Percentiles rank a stretch among this genome's conserved stretches.
Conservation (phyloP, 2,888 invertebrate species). For the Mantis religiosa region DNA sequence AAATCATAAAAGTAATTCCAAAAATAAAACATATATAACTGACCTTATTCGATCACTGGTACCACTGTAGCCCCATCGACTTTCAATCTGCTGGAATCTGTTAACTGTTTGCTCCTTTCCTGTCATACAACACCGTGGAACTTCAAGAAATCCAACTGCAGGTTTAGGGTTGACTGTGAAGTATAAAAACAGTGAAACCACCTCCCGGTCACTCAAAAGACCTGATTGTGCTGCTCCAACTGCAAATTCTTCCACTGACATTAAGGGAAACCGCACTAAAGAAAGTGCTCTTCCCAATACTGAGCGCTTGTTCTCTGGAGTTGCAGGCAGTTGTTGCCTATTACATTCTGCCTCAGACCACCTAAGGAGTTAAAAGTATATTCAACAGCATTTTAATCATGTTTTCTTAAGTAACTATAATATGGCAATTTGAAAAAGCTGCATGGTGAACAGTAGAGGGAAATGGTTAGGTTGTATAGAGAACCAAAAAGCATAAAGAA, state of each 20-base stretch:
- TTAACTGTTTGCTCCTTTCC: conserved; percentile 73
- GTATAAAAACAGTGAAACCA: conserved; percentile 67
- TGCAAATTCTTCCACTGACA: conserved; percentile 83
- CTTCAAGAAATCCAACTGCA: conserved; percentile 62
- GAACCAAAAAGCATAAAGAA: no score
- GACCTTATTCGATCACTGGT: conserved; percentile 74
- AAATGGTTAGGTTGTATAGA: no score
- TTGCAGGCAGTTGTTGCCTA: conserved; percentile 60
- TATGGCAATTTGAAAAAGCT: no score
- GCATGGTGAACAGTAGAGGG: no score
- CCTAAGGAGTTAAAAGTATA: conserved; percentile 38
- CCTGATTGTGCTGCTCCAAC: conserved; percentile 71
- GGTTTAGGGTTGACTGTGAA: conserved; percentile 69
- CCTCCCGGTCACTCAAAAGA: conserved; percentile 69
- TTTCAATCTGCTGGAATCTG: conserved; percentile 71
- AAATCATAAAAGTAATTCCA: no score
- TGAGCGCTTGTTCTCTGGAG: conserved; percentile 62
- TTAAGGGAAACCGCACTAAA: conserved; percentile 74
- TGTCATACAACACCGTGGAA: conserved; percentile 67
- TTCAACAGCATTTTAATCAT: no score
- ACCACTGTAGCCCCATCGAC: conserved; percentile 80
- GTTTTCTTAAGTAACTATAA: no score
- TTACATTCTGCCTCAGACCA: conserved; percentile 74
- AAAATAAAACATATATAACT: no score
- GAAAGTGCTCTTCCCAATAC: conserved; percentile 67